A percentile compares a stretch with the other conserved stretches of the same genome.
Evolutionary conservation across 2,797 vertebrate species (phyloP).

Genomic region (Merluccius polli): DNA sequence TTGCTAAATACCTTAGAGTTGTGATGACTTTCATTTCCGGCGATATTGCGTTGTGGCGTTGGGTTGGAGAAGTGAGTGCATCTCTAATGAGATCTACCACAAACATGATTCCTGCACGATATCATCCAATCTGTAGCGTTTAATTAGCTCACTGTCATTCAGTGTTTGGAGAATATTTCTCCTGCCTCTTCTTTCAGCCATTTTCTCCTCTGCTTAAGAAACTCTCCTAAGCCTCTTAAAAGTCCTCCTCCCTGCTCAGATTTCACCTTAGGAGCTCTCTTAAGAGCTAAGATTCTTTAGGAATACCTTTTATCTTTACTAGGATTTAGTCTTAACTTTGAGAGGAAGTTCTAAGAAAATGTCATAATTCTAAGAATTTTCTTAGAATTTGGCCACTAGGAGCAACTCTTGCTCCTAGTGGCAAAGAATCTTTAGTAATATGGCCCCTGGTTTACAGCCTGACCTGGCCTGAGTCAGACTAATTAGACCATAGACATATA

Average conservation of each 20-base stretch:
- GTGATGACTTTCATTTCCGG: slow-evolving; percentile 16
- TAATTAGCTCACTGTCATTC: slow-evolving; percentile 9
- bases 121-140: slow-evolving; percentile 23
- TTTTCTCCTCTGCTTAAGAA: slow-evolving; percentile 14
- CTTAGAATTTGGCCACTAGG: slow-evolving; percentile 1
- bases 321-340: neutral
- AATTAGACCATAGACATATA: too few relatives aligned
- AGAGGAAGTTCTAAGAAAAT: neutral
- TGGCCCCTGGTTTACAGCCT: too few relatives aligned
- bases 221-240: slow-evolving; percentile 12
- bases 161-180: slow-evolving; percentile 6
- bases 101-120: slow-evolving; percentile 22
- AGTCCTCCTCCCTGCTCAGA: slow-evolving; percentile 13
- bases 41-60: neutral
- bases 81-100: slow-evolving; percentile 17
- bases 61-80: slow-evolving; percentile 1
- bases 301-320: neutral
- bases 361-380: slow-evolving; percentile 1
- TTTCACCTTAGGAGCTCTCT: neutral
- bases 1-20: slow-evolving; percentile 9
- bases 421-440: neutral
- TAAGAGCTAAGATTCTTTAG: neutral
- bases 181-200: slow-evolving; percentile 5
- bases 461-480: too few relatives aligned
- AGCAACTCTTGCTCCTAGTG: neutral